Base-by-base conservation (phyloP, 2,113 vertebrate genomes). In the Hymenochirus boettgeri region DNA sequence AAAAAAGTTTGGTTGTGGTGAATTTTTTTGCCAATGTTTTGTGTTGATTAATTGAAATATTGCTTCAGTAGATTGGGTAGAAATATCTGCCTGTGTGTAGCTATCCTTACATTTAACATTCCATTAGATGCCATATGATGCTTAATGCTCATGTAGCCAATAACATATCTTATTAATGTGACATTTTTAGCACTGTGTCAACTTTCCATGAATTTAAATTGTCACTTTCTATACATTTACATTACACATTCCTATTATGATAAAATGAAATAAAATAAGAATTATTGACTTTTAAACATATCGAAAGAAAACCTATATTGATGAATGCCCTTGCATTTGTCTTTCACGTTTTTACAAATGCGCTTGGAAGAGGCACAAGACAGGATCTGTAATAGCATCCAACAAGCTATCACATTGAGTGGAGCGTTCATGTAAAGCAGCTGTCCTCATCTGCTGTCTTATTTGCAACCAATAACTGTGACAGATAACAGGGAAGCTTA, bases 221-320 rank as follows among this genome's bases (percentile, higher is more conserved):
- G n/a, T n/a, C n/a, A n/a, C n/a, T n/a, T n/a, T 42, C 13, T 15
- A 3, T 18, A 15, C 17, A 10, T 31, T 31, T 31, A 31, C 29
- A 31, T 6, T 31, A 31, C 5, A 31, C 29, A 31, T 31, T 31
- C 10, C 15, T 35, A 35, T 13, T 3, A 35, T 12, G 33, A 35
- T 35, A 42, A 42, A n/a, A 42, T 42, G 39, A 42, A 35, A 42
- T 42, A 15, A 42, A 42, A 42, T n/a, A n/a, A 42, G 39, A 17
- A n/a, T 42, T 42, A 42, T 42, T 42, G 39, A 42, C 17, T n/a
- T 42, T 15, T 42, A 42, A n/a, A 13, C 39, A 18, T 35, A 13
- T 17, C 13, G 5, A 31, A 42, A 42, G 39, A 42, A 42, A 42
- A 42, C n/a, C 39, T n/a, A 42, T 42, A 42, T 15, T 42, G 39